Evolutionary conservation across 1,140 invertebrate genomes (phyloP).

Genomic region (Anthonomus grandis): DNA sequence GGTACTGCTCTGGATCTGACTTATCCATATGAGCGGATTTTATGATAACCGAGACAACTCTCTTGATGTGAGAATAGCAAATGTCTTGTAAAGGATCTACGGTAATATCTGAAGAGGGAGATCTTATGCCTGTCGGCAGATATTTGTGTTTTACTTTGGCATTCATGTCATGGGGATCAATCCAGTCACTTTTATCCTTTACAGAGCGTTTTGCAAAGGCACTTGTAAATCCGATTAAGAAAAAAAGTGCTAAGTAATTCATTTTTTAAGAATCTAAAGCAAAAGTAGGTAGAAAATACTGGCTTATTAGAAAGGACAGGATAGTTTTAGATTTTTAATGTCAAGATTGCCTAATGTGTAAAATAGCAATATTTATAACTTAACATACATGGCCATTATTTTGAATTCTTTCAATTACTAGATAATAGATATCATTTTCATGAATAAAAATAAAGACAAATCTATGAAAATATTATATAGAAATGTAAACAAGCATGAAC

Average conservation of each 20-base stretch:
- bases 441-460: too few species aligned
- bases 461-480: too few species aligned
- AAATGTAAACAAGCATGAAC: too few species aligned
- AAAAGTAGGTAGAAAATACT: not conserved
- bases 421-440: too few species aligned
- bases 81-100: not conserved
- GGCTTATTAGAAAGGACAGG: not conserved
- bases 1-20: slow-evolving; percentile 6
- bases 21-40: slow-evolving; percentile 16
- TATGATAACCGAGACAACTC: slow-evolving; percentile 16
- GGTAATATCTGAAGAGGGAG: not conserved
- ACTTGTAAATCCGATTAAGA: slow-evolving; percentile 1
- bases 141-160: slow-evolving; percentile 23
- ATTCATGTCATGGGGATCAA: slow-evolving; percentile 31
- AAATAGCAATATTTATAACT: too few species aligned
- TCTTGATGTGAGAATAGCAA: slow-evolving; percentile 15
- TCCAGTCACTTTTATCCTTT: too few species aligned
- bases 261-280: not conserved
- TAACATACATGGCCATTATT: too few species aligned
- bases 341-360: not conserved
- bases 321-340: not conserved
- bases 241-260: not conserved
- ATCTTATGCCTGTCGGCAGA: not conserved
- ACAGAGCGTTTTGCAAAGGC: not conserved
- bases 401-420: not conserved